Evolutionary conservation across 2,797 vertebrate species (phyloP).

Genomic region (Chelmon rostratus): DNA sequence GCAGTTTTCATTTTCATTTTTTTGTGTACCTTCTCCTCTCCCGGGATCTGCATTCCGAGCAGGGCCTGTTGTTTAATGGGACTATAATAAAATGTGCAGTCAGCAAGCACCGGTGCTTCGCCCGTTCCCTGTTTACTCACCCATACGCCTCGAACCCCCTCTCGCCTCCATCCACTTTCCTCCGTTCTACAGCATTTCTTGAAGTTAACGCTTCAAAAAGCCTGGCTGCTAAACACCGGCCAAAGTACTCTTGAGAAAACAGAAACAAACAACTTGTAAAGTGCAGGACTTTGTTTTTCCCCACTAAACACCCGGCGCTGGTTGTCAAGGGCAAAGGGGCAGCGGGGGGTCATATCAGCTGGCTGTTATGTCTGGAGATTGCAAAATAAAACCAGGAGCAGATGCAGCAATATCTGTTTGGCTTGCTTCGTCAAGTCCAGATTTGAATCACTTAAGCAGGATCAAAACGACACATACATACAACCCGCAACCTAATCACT

Average conservation of each 20-base stretch:
- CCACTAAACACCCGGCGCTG: conserved; percentile 29
- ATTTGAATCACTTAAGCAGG: conserved; percentile 38
- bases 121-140: conserved; percentile 63
- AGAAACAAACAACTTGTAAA: conserved; percentile 40
- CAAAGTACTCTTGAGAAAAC: conserved; percentile 58
- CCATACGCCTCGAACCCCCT: conserved; percentile 31
- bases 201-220: conserved; percentile 67
- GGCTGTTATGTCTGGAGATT: conserved; percentile 29
- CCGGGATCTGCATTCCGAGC: conserved; percentile 70
- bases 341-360: conserved; percentile 35
- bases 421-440: conserved; percentile 25
- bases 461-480: conserved; percentile 6
- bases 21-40: conserved; percentile 55
- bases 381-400: conserved; percentile 49
- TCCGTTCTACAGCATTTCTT: conserved; percentile 63
- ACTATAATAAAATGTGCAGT: conserved; percentile 73
- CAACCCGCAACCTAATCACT: conserved; percentile 31
- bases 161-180: conserved; percentile 10
- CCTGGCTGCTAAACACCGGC: conserved; percentile 52
- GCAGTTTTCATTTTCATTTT: conserved; percentile 34
- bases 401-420: conserved; percentile 32
- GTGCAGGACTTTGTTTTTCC: conserved; percentile 38
- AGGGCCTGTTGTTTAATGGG: conserved; percentile 80
- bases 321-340: conserved; percentile 35
- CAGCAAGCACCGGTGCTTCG: conserved; percentile 65